Evolutionary conservation across 2,113 vertebrate species (phyloP).

Genomic region (Psammodynastes pulverulentus): DNA sequence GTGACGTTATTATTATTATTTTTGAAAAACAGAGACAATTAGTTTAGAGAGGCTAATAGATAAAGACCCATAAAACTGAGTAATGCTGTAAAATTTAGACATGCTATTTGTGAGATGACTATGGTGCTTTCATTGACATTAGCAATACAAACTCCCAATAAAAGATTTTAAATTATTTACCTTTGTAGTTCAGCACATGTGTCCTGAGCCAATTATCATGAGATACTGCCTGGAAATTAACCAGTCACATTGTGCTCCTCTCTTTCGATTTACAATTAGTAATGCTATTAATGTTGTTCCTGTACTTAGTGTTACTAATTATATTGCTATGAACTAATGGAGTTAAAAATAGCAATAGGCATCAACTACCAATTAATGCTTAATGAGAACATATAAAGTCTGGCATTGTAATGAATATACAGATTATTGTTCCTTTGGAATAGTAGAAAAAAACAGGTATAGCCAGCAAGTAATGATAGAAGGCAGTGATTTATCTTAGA

Average conservation of each 20-base stretch:
- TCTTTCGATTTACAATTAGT: slow-evolving; percentile 84
- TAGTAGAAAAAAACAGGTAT: slow-evolving; percentile 54
- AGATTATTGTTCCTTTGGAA: slow-evolving; percentile 76
- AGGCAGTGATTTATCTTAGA: slow-evolving; percentile 49
- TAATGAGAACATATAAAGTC: slow-evolving; percentile 81
- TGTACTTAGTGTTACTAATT: slow-evolving; percentile 87
- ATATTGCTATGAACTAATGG: slow-evolving; percentile 82
- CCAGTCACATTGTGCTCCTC: slow-evolving; percentile 76
- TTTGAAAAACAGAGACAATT: slow-evolving; percentile 2
- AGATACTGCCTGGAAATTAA: slow-evolving; percentile 79
- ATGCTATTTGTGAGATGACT: slow-evolving; percentile 29
- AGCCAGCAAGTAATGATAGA: slow-evolving; percentile 54
- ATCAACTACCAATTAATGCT: slow-evolving; percentile 87
- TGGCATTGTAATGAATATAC: slow-evolving; percentile 82
- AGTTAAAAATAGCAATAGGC: slow-evolving; percentile 84
- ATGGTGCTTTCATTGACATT: slow-evolving; percentile 40
- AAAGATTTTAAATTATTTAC: slow-evolving; percentile 78
- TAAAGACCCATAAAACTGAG: slow-evolving; percentile 32
- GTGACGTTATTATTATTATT: background rate
- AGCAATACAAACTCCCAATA: slow-evolving; percentile 45
- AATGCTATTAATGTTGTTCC: slow-evolving; percentile 83
- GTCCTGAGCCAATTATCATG: slow-evolving; percentile 79
- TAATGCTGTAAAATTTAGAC: slow-evolving; percentile 36
- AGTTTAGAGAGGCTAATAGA: slow-evolving; percentile 22
- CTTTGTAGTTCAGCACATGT: slow-evolving; percentile 76